These are phyloP conservation scores for Chrysolina oricalcia DNA, from an alignment of 2,888 invertebrate species.

Conservation along the genomic window DNA sequence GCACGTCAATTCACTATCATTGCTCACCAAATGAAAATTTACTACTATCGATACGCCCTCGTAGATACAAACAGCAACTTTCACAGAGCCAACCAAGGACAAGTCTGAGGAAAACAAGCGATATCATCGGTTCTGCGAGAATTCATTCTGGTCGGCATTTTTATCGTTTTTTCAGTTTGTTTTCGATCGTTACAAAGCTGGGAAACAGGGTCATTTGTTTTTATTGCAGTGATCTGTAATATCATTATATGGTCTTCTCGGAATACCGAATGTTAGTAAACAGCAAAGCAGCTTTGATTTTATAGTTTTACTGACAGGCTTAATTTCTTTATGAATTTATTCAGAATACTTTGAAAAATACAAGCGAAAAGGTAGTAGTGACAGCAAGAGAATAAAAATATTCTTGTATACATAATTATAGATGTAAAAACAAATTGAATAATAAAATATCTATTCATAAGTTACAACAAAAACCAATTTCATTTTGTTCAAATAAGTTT, in stretches of 20 bases:
- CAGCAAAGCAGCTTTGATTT: neutral
- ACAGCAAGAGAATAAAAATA: too few species aligned
- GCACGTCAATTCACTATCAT: too few species aligned
- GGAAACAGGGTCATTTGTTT: conserved; percentile 23
- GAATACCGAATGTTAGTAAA: conserved; percentile 24
- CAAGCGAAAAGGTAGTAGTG: too few species aligned
- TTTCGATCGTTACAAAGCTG: conserved; percentile 24
- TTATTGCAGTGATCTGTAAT: conserved; percentile 18
- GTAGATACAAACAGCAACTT: conserved; percentile 28
- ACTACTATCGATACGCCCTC: conserved; percentile 1
- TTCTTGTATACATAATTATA: too few species aligned
- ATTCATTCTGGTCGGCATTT: conserved; percentile 21
- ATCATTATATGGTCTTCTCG: conserved; percentile 10
- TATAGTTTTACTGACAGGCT: neutral
- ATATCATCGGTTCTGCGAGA: conserved; percentile 36
- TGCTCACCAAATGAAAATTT: too few species aligned
- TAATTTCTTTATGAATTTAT: too few species aligned
- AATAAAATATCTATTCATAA: too few species aligned
- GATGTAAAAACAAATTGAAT: too few species aligned
- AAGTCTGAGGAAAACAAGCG: conserved; percentile 43
- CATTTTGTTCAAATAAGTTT: too few species aligned
- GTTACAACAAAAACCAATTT: too few species aligned
- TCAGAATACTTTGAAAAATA: too few species aligned
- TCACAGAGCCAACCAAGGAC: conserved; percentile 42
- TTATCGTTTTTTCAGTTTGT: conserved; percentile 19